A percentile compares a stretch with the other conserved stretches of the same genome.
Conservation (phyloP, 37 sponge, comb jelly and placozoan genomes). For the Diacarnus erythraeanus region DNA sequence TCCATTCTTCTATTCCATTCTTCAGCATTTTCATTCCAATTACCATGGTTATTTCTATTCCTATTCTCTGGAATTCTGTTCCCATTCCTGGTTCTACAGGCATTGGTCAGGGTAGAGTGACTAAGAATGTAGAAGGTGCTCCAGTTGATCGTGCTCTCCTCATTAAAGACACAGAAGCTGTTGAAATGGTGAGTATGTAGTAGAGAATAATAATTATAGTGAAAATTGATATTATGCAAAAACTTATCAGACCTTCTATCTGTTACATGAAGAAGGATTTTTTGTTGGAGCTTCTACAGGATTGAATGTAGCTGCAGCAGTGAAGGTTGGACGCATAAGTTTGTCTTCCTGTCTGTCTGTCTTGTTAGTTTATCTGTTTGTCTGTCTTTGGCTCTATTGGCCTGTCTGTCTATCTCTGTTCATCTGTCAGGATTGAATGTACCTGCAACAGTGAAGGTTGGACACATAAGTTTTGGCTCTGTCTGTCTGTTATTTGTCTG, state of each 20-base stretch:
- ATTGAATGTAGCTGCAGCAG: slow-evolving; percentile 88
- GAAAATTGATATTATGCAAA: too few species aligned
- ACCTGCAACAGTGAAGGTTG: slow-evolving; percentile 80
- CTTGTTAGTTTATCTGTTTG: too few species aligned
- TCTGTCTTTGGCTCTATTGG: too few species aligned
- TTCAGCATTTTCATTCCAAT: background rate
- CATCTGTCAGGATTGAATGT: slow-evolving; percentile 92
- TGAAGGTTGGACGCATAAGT: slow-evolving; percentile 37
- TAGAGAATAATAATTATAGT: too few species aligned
- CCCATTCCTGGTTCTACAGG: too few species aligned
- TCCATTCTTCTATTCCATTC: background rate
- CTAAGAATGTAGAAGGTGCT: slow-evolving; percentile 76
- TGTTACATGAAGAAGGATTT: slow-evolving; percentile 87
- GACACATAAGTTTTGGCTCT: background rate
- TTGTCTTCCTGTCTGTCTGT: background rate
- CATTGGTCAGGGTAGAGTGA: slow-evolving; percentile 89
- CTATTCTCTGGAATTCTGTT: background rate
- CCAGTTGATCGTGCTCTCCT: slow-evolving; percentile 72
- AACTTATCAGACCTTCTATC: slow-evolving; percentile 57
- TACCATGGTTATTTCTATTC: too few species aligned
- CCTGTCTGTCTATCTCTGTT: too few species aligned
- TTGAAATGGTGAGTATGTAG: slow-evolving; percentile 62
- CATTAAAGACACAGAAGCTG: slow-evolving; percentile 64
- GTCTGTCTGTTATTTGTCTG: too few species aligned
- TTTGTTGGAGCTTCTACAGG: slow-evolving; percentile 90